Base-by-base conservation (phyloP, 1,140 invertebrate species). In the Varroa destructor region DNA sequence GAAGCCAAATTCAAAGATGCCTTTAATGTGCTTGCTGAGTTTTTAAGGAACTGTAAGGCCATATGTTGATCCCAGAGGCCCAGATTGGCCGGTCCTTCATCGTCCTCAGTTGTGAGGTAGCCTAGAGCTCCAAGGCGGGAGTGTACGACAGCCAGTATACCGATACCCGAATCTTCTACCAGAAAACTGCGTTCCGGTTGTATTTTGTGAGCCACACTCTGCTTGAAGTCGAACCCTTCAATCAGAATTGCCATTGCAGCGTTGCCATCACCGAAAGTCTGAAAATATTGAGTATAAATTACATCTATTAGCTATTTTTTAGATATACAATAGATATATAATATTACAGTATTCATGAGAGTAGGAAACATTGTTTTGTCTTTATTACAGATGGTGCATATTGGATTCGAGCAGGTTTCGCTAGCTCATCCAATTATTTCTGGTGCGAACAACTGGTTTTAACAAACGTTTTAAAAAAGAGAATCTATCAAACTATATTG, bases 181-280 rank as follows among this genome's bases (percentile, higher is more conserved):
- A 67, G 40, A 12, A 14, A 40, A 43, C 61, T 46, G 12, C 10
- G 40, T 37, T 40, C 61, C 1, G 37, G 37, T 14, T 67, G 40
- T 12, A 67, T 14, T 12, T 67, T 40, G 12, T 40, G 14, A 1
- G 61, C 61, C 14, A 67, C 61, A 46, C 61, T 37, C 40, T 40
- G 46, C 61, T 67, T 67, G 61, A 67, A 67, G 4, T 67, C 61
- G 37, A 67, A 67, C 14, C 61, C 61, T 67, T 67, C 61, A 46
- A 67, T 12, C 12, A 67, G 37, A 37, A 67, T 40, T 12, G 40
- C 36, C 61, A 67, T 67, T 67, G 40, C 14, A 37, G 12, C 40
- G 12, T 67, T 67, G 12, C 14, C 40, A 12, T 8, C 3, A 2
- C 2, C 40, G 2, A 46, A 25, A 2, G 2, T 3, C 46, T 67